These are phyloP conservation scores for Bombus pascuorum DNA, from an alignment of 1,140 invertebrate species.

Conservation along the genomic window DNA sequence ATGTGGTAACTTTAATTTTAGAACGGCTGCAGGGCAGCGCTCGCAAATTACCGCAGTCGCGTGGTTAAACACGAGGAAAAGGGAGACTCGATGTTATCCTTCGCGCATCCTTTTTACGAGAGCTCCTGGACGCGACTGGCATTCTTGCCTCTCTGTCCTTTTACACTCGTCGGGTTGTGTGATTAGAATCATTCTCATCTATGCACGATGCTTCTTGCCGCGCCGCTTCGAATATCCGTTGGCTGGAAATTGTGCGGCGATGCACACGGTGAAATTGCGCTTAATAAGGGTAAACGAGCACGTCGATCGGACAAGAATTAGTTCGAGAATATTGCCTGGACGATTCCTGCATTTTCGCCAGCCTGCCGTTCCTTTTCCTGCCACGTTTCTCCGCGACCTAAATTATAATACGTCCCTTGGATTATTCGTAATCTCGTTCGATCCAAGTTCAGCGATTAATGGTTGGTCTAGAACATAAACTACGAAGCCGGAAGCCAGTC, in stretches of 20 bases:
- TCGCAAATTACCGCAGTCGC: slow-evolving; percentile 21
- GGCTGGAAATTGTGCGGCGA: slow-evolving; percentile 24
- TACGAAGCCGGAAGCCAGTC: neutral
- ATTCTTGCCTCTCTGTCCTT: slow-evolving; percentile 15
- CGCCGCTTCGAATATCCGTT: slow-evolving; percentile 9
- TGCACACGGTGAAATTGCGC: slow-evolving; percentile 28
- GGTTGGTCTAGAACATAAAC: neutral
- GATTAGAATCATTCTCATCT: slow-evolving; percentile 43
- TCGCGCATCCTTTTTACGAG: slow-evolving; percentile 2
- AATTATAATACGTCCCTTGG: neutral
- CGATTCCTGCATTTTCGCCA: neutral
- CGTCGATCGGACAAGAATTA: slow-evolving; percentile 28
- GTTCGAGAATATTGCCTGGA: neutral
- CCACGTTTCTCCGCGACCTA: neutral
- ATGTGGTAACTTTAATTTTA: slow-evolving; percentile 29
- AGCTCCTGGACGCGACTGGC: neutral
- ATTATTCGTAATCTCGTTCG: neutral
- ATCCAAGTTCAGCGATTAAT: neutral
- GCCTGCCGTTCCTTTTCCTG: too few species aligned
- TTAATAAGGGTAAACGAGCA: slow-evolving; percentile 44
- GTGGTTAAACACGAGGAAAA: slow-evolving; percentile 3
- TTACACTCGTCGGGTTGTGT: slow-evolving; percentile 13
- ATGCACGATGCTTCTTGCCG: neutral
- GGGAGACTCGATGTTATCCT: neutral
- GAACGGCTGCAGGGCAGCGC: neutral